These are phyloP conservation scores for Parauchenoglanis punctatus DNA, from an alignment of 2,797 vertebrate genomes.

Conservation along the genomic window DNA sequence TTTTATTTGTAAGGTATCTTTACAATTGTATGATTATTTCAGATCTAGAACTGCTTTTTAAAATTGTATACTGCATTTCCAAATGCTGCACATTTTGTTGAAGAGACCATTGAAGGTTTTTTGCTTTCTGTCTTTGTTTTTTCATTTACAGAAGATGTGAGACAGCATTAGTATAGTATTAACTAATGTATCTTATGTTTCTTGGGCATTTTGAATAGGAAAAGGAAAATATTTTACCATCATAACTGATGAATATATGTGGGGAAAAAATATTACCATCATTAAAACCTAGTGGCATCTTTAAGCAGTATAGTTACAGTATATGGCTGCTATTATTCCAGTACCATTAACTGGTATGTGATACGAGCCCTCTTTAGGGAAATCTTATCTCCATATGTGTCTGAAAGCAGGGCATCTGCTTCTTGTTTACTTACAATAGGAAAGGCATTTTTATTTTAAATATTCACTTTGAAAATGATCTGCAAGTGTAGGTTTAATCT, in stretches of 20 bases:
- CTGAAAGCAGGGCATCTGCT: constrained; percentile 14
- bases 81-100: background rate
- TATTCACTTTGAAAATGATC: constrained; percentile 30
- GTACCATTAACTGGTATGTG: background rate
- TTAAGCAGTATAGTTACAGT: background rate
- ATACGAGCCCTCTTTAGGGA: background rate
- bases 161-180: background rate
- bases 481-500: constrained; percentile 35
- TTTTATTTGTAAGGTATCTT: background rate
- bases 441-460: constrained; percentile 23
- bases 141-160: background rate
- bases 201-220: background rate
- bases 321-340: background rate
- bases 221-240: background rate
- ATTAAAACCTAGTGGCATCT: background rate
- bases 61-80: background rate
- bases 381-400: background rate
- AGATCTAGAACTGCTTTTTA: background rate
- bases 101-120: background rate
- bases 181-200: background rate
- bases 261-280: background rate
- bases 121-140: too few species aligned
- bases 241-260: background rate
- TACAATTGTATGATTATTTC: background rate
- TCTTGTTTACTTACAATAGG: constrained; percentile 27